Evolutionary conservation across 1,140 invertebrate genomes (phyloP).

Genomic region (Bombus waltoni): DNA sequence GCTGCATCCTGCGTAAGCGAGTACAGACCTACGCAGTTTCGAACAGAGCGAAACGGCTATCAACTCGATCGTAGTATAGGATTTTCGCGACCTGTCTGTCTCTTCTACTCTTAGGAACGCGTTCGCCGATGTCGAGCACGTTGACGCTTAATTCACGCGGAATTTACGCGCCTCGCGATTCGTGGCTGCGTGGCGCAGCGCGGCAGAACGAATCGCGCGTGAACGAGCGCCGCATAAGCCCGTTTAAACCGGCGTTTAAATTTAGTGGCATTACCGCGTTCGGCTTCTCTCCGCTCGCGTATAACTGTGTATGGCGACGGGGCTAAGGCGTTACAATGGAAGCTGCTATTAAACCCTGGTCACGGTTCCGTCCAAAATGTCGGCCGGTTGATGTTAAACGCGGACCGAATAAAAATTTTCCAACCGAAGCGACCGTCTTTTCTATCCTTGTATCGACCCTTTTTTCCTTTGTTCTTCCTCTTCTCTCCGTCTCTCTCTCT

Average conservation of each 20-base stretch:
- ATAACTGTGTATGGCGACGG: slow-evolving; percentile 52
- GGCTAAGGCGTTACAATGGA: slow-evolving; percentile 67
- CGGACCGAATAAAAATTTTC: slow-evolving; percentile 64
- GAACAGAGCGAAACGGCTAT: slow-evolving; percentile 24
- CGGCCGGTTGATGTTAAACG: slow-evolving; percentile 66
- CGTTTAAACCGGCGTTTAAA: slow-evolving; percentile 58
- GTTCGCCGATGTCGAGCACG: slow-evolving; percentile 30
- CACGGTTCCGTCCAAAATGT: slow-evolving; percentile 67
- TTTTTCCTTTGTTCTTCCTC: not conserved
- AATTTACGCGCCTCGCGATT: not conserved
- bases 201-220: too few relatives aligned
- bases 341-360: slow-evolving; percentile 64
- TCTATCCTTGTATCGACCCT: slow-evolving; percentile 24
- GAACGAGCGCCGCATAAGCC: too few relatives aligned
- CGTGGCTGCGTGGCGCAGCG: too few relatives aligned
- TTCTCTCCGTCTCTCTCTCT: not conserved
- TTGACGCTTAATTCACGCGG: slow-evolving; percentile 36
- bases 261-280: slow-evolving; percentile 64
- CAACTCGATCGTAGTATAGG: slow-evolving; percentile 24
- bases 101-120: slow-evolving; percentile 19
- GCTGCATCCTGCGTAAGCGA: slow-evolving; percentile 51
- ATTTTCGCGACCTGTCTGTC: not conserved
- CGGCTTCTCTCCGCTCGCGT: slow-evolving; percentile 15
- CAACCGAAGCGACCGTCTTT: slow-evolving; percentile 41
- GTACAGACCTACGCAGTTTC: not conserved